Conservation (phyloP, 2,888 invertebrate genomes). For the Macrosiphum euphorbiae region DNA sequence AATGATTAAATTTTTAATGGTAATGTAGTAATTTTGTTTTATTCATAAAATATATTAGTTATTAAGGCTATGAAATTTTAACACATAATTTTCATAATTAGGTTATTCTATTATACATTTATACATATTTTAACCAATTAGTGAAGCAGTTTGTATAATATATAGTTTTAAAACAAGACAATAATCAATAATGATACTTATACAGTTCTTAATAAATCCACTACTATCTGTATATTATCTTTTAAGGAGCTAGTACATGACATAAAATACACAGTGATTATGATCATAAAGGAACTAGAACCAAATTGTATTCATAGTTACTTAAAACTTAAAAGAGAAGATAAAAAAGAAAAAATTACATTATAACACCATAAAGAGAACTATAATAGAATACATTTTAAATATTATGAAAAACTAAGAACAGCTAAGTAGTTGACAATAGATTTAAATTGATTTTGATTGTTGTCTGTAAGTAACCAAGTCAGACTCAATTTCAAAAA, state of each 20-base stretch:
- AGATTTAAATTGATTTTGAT: not conserved
- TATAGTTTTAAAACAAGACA: not conserved
- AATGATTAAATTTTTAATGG: not conserved
- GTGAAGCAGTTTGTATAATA: not conserved
- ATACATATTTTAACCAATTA: not conserved
- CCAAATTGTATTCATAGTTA: not conserved
- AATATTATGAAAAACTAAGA: not conserved
- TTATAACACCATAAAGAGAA: not conserved
- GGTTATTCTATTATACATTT: not conserved
- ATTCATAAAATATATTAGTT: not conserved
- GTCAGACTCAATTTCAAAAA: constrained; percentile 40
- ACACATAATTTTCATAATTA: not conserved
- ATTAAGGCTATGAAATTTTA: not conserved
- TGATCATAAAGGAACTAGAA: not conserved
- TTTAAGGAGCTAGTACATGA: not conserved
- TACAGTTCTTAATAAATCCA: not conserved
- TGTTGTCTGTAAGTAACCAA: not conserved
- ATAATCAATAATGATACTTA: not conserved
- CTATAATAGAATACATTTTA: not conserved
- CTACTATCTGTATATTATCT: not conserved
- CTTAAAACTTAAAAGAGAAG: not conserved
- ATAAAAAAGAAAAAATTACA: not conserved
- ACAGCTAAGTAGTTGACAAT: not conserved
- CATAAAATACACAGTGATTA: not conserved
- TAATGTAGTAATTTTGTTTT: not conserved